Evolutionary conservation across 2,797 vertebrate species (phyloP), one percentile per base, ranked within the genome.

Genomic region (Gobio occitaniae): DNA sequence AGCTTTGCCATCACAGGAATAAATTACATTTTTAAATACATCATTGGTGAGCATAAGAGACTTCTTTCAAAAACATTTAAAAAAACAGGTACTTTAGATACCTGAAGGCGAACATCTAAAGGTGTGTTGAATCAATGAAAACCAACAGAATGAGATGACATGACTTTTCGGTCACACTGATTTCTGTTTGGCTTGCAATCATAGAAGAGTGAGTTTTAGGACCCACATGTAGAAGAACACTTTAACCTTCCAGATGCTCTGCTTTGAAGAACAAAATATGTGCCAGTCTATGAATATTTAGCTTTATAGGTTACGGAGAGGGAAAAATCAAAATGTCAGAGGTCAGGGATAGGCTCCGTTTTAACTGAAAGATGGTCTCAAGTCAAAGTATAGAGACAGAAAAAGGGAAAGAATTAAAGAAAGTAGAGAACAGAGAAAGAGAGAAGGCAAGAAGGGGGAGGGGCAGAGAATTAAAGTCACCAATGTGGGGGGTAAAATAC

Each of bases 401-500:
- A 65, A 21, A 90, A 89, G 87, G 87, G 84, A 91, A 87, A 91
- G 86, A 89, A 81, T 83, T 88, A 83, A 90, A 89, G 86, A 86
- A 91, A 81, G 88, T 87, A 56, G 1, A 29, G 86, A 80, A 3
- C 78, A 50, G 87, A 89, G 79, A 54, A 52, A 25, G n/a, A 75
- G 32, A 44, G 38, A 44, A 56, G 61, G n/a, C 77, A 90, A 90
- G 89, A 75, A 74, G 88, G 71, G 79, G 87, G 90, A 89, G 91
- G 89, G 92, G 80, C 90, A 61, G 83, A 82, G 88, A 95, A 96
- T 96, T 92, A 96, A 96, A 96, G 95, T 90, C 52, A 89, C 93
- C 94, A 93, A 78, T 56, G 93, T 88, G 93, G 92, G 95, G 94
- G 94, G 90, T 94, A 95, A n/a, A 96, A 96, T 95, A 95, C 94